Evolutionary conservation across 2,113 vertebrate genomes (phyloP).

Genomic region (Notechis scutatus): DNA sequence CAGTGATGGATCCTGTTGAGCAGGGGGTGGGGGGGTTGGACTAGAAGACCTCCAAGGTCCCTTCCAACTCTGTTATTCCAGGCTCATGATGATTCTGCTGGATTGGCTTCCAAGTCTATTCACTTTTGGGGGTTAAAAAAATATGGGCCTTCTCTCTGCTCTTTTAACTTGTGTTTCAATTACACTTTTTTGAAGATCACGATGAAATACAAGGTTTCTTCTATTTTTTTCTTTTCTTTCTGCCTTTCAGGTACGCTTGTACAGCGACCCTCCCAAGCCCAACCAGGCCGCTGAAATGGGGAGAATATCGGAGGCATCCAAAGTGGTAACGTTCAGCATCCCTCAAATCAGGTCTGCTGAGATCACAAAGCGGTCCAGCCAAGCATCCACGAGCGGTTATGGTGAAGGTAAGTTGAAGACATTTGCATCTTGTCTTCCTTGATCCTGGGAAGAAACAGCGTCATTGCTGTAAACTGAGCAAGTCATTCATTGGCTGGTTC

Average conservation of each 20-base stretch:
- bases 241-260: conserved; percentile 78
- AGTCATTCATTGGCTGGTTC: neutral
- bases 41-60: too few species aligned
- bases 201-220: accelerated
- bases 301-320: conserved; percentile 59
- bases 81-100: too few species aligned
- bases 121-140: too few species aligned
- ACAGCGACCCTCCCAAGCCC: conserved; percentile 73
- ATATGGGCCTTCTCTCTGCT: too few species aligned
- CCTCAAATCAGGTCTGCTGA: conserved; percentile 68
- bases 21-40: too few species aligned
- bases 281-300: conserved; percentile 59
- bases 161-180: too few species aligned
- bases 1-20: too few species aligned
- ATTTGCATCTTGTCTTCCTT: neutral
- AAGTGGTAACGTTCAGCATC: conserved; percentile 74
- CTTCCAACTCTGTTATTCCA: too few species aligned
- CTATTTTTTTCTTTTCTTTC: conserved; percentile 1
- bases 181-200: too few species aligned
- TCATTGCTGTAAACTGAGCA: neutral
- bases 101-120: too few species aligned
- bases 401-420: conserved; percentile 24
- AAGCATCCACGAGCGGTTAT: neutral
- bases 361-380: neutral
- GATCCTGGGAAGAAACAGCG: neutral